Conservation (phyloP, 2,797 vertebrate species). For the Urosaurus nigricauda region DNA sequence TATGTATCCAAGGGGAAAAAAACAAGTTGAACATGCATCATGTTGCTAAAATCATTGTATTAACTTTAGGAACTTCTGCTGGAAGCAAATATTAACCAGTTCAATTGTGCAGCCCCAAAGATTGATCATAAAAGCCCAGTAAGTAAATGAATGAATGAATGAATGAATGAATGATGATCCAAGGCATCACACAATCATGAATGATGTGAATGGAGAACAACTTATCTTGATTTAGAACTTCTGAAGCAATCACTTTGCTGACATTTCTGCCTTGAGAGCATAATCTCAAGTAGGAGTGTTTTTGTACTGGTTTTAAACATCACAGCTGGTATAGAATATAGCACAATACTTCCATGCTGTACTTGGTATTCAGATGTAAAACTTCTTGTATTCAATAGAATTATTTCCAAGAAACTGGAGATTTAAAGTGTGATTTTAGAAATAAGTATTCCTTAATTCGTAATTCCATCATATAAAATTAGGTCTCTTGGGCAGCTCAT, state of each 20-base stretch:
- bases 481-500: not conserved
- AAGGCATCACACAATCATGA: not conserved
- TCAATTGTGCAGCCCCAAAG: constrained; percentile 82
- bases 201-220: not conserved
- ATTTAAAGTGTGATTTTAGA: not conserved
- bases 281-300: not conserved
- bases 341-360: too few relatives aligned
- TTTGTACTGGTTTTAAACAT: not conserved
- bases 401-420: not conserved
- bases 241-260: constrained; percentile 6
- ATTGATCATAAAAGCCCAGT: constrained; percentile 67
- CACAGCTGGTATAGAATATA: not conserved
- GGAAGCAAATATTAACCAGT: constrained; percentile 82
- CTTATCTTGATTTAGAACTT: constrained; percentile 14
- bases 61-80: constrained; percentile 83
- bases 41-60: constrained; percentile 19
- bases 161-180: not conserved
- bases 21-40: not conserved
- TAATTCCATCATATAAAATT: not conserved
- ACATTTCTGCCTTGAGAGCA: constrained; percentile 8
- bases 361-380: not conserved
- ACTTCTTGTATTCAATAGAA: not conserved
- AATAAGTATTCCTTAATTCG: not conserved
- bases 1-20: not conserved
- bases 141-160: constrained; percentile 55